Conservation (phyloP, 2,113 vertebrate genomes). For the Sinocyclocheilus anophthalmus region DNA sequence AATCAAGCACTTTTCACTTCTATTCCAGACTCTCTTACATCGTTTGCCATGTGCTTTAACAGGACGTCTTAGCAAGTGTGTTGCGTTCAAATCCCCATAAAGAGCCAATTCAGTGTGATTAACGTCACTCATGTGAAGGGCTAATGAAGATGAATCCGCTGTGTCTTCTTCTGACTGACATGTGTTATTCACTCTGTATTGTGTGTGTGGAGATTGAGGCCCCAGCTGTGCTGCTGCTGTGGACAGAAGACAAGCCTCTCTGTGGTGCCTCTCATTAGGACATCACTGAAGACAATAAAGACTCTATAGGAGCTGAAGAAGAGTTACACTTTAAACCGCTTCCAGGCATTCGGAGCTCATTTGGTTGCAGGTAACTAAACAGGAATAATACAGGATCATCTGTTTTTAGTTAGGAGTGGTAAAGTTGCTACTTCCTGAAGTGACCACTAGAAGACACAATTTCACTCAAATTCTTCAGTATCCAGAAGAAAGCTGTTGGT, state of each 20-base stretch:
- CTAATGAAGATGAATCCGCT: background rate
- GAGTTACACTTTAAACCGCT: background rate
- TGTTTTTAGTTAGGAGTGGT: background rate
- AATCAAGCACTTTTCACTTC: background rate
- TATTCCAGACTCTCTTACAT: background rate
- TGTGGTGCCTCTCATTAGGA: slow-evolving; percentile 34
- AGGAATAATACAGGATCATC: background rate
- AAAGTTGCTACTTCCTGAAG: background rate
- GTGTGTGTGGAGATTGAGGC: background rate
- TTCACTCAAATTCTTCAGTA: background rate
- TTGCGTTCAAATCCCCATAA: background rate
- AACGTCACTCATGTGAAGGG: background rate
- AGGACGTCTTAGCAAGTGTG: background rate
- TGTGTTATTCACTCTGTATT: slow-evolving; percentile 8
- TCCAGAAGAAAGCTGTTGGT: background rate
- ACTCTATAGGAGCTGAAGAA: slow-evolving; percentile 24
- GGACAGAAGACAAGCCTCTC: background rate
- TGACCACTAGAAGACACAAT: slow-evolving; percentile 32
- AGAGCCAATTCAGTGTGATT: background rate
- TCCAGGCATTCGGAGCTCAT: background rate
- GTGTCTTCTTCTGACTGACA: slow-evolving; percentile 35
- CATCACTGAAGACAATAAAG: slow-evolving; percentile 30
- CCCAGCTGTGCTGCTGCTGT: slow-evolving; percentile 41
- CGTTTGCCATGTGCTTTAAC: background rate
- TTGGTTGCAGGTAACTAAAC: background rate